These are phyloP conservation scores for Ptychoptera albimana DNA, from an alignment of 2,888 invertebrate genomes.

Conservation along the genomic window DNA sequence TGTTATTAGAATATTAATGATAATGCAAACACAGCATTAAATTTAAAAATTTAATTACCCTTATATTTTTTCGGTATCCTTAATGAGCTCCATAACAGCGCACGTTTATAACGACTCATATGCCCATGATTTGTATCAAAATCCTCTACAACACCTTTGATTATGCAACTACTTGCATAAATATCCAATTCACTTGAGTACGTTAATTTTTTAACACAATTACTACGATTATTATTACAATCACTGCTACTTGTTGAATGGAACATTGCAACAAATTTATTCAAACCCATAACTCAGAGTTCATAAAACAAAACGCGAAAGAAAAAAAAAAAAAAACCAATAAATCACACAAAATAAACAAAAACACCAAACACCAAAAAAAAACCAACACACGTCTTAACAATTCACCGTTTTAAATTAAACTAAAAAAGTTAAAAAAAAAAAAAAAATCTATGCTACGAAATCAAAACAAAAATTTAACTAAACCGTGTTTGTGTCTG, in stretches of 20 bases:
- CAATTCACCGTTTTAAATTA: background rate
- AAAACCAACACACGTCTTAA: background rate
- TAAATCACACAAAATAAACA: background rate
- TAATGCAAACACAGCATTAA: no score
- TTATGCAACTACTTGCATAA: slow-evolving; percentile 9
- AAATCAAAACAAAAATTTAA: no score
- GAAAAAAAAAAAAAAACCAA: background rate
- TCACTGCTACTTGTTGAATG: background rate
- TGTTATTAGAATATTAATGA: no score
- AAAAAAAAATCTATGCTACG: no score
- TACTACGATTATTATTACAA: background rate
- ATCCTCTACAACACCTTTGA: no score
- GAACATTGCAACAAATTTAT: background rate
- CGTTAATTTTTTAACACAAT: background rate
- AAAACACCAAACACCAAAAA: background rate
- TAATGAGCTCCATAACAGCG: slow-evolving; percentile 29
- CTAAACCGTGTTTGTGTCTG: no score
- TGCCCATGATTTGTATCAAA: slow-evolving; percentile 11
- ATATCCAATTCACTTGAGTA: slow-evolving; percentile 24
- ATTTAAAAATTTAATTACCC: no score
- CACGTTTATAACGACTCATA: slow-evolving; percentile 17
- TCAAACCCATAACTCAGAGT: background rate
- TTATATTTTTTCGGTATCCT: slow-evolving; percentile 14
- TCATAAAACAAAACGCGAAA: background rate
- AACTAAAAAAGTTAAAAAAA: background rate